Percentiles rank a stretch among this genome's conserved stretches.
phyloP scores from a whole-genome alignment of 2,113 vertebrate genomes.

The Macquaria ambigua region DNA sequence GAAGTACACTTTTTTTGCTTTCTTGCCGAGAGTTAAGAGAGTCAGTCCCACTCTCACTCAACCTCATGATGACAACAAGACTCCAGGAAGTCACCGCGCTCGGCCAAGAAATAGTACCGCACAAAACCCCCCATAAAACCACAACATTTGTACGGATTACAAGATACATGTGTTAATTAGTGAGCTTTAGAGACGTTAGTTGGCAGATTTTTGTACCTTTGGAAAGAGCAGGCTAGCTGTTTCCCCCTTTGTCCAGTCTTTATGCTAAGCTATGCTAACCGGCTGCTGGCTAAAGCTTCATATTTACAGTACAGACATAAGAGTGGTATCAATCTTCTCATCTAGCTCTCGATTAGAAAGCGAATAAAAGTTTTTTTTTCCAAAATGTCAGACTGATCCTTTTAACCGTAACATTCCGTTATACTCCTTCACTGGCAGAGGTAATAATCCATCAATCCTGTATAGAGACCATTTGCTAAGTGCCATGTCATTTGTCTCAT shows the following conservation, averaged over 20 bases:
- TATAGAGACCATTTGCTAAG: not conserved
- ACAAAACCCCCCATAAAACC: not conserved
- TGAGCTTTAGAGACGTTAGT: too few species aligned
- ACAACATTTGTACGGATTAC: not conserved
- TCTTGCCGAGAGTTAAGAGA: not conserved
- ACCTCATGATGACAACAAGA: not conserved
- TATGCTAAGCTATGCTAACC: not conserved
- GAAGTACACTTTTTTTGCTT: not conserved
- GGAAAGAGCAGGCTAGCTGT: not conserved
- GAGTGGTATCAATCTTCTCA: not conserved
- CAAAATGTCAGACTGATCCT: not conserved
- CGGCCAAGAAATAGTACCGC: not conserved
- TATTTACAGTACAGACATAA: not conserved
- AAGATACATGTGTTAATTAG: too few species aligned
- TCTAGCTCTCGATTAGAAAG: not conserved
- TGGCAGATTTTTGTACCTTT: not conserved
- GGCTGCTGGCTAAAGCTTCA: not conserved
- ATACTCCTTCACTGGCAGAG: not conserved
- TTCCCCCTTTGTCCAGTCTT: not conserved
- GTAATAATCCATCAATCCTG: not conserved
- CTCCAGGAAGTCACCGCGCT: not conserved
- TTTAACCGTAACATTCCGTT: slow-evolving; percentile 14
- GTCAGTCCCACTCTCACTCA: not conserved
- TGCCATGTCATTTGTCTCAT: not conserved
- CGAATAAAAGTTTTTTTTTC: not conserved